Evolutionary conservation across 2,888 invertebrate species (phyloP), one percentile per base, ranked within the genome.

Genomic region (Meandrusa payeni): DNA sequence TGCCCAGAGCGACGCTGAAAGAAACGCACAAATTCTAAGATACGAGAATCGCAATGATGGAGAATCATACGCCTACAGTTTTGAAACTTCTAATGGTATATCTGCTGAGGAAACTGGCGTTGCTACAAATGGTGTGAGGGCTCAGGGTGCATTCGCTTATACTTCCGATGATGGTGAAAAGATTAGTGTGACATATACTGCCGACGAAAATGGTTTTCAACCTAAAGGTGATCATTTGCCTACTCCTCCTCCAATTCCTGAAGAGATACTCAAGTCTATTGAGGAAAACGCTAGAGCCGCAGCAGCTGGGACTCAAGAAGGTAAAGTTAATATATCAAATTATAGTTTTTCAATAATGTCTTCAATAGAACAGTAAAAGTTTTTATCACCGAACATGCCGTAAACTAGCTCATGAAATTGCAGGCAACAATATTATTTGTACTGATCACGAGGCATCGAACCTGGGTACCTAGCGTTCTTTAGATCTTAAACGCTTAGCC

Each of bases 31-130:
- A 52, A 86, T 73, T 19, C 49, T 87, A 29, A 75, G 69, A 64
- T 81, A 74, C 44, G 71, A 78, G 4, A 85, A 71, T 50, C 66
- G 81, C 46, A 86, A 79, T 34, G 79, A 86, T 40, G 85, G 85
- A 12, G 77, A 85, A 32, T 70, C 67, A 3, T 87, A 75, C 51
- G 55, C 76, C 0, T 87, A 83, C 52, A 77, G 69, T 39, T 87
- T 77, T 24, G 86, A 87, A 56, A 86, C 87, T 1, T 83, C 86
- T 0, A 87, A 87, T 39, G 86, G 87, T 2, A 86, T 87, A 48
- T 65, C 78, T 42, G 85, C 81, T 61, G 86, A 85, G 48, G 86
- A 85, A 49, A 72, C 78, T 6, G 87, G 87, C 37, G 71, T 76
- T 0, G 86, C 86, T 15, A 78, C 80, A 0, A 76, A 82, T 40